Conservation (phyloP, 2,113 vertebrate genomes). For the Chrysemys picta region DNA sequence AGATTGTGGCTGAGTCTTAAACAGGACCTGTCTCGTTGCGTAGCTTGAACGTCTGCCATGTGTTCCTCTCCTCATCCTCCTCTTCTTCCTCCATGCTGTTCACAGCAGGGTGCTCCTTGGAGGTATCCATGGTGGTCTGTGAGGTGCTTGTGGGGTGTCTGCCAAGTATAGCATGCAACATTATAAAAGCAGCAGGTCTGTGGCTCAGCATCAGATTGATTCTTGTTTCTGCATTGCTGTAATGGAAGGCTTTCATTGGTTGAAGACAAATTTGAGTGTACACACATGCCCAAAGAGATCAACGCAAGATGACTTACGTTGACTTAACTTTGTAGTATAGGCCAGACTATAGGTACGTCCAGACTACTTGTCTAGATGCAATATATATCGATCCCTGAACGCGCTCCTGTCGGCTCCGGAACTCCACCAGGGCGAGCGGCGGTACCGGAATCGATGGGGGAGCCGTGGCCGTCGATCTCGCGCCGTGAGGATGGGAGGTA, state of each 20-base stretch:
- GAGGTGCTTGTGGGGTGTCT: background rate
- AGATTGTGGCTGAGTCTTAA: no score
- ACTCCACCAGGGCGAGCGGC: no score
- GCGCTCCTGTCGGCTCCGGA: no score
- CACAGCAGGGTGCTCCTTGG: background rate
- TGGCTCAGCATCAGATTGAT: background rate
- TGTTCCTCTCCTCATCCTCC: no score
- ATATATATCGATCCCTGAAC: no score
- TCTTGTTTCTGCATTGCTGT: background rate
- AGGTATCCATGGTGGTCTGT: background rate
- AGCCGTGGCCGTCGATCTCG: no score
- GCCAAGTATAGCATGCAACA: background rate
- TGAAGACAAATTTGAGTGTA: background rate
- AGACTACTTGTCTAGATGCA: no score
- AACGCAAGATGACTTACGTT: background rate
- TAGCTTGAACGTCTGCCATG: no score
- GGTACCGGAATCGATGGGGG: no score
- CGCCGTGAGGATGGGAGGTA: no score
- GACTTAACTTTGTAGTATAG: background rate
- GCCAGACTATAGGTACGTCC: background rate
- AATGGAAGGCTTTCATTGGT: background rate
- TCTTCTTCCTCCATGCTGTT: no score
- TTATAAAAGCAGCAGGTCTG: background rate
- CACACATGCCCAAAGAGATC: background rate
- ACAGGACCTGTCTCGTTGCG: no score